Percentiles rank a stretch among this genome's conserved stretches.
Evolutionary conservation across 2,113 vertebrate species (phyloP).

Genomic region (Corvus moneduloides): DNA sequence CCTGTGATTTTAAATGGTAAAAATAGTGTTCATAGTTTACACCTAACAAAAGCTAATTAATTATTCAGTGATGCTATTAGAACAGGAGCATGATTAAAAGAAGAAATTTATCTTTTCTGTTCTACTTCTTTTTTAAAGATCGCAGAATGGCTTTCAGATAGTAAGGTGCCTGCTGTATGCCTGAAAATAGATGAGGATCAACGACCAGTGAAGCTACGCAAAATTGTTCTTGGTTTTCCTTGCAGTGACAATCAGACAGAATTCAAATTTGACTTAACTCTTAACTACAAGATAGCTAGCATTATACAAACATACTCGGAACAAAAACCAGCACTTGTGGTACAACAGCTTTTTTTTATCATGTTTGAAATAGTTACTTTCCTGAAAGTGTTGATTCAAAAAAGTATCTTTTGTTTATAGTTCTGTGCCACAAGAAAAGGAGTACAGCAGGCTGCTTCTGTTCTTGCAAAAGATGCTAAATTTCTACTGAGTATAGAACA

Average conservation of each 20-base stretch:
- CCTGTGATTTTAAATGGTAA: background rate
- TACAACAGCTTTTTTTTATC: slow-evolving; percentile 59
- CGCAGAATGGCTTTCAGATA: slow-evolving; percentile 93
- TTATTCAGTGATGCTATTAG: background rate
- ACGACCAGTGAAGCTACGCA: slow-evolving; percentile 92
- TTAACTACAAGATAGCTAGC: slow-evolving; percentile 93
- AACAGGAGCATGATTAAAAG: background rate
- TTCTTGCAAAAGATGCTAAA: slow-evolving; percentile 90
- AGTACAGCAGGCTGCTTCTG: slow-evolving; percentile 89
- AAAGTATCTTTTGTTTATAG: slow-evolving; percentile 70
- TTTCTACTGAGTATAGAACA: slow-evolving; percentile 89
- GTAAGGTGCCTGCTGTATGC: slow-evolving; percentile 80
- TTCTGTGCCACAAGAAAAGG: slow-evolving; percentile 98
- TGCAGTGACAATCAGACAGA: slow-evolving; percentile 86
- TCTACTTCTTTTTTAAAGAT: slow-evolving; percentile 78
- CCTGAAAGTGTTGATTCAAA: slow-evolving; percentile 7
- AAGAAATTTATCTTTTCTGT: background rate
- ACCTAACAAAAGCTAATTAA: background rate
- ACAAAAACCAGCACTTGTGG: slow-evolving; percentile 93
- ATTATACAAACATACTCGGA: slow-evolving; percentile 94
- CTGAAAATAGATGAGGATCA: slow-evolving; percentile 92
- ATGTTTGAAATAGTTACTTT: background rate
- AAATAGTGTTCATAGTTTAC: background rate
- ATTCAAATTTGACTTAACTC: slow-evolving; percentile 95
- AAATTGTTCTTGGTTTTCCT: slow-evolving; percentile 94